Evolutionary conservation across 2,888 invertebrate genomes (phyloP).

Genomic region (Gryllus longicercus): DNA sequence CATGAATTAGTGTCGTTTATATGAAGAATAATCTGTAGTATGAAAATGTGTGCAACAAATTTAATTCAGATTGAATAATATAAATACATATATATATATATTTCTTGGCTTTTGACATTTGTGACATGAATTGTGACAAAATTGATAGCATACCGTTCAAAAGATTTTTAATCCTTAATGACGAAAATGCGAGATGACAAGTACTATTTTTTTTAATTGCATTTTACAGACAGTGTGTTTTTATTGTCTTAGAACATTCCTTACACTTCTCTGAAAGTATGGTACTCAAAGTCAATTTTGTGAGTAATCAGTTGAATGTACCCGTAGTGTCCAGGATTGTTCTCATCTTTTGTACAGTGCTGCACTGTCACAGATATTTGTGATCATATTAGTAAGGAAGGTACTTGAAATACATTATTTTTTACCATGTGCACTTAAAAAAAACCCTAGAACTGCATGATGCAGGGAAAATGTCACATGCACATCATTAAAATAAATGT

Average conservation of each 20-base stretch:
- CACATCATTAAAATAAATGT: not conserved
- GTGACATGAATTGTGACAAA: conserved; percentile 9
- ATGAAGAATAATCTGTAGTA: conserved; percentile 17
- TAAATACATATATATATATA: conserved; percentile 2
- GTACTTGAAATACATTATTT: not conserved
- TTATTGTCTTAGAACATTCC: conserved; percentile 11
- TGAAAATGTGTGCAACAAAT: not conserved
- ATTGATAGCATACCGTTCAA: not conserved
- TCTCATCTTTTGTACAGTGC: not conserved
- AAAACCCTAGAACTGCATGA: not conserved
- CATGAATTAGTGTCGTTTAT: conserved; percentile 4
- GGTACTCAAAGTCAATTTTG: conserved; percentile 3
- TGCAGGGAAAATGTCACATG: not conserved
- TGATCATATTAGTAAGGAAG: not conserved
- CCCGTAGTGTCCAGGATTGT: not conserved
- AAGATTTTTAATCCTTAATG: not conserved
- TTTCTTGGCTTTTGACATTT: conserved; percentile 17
- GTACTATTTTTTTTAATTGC: conserved; percentile 17
- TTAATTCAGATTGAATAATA: not conserved
- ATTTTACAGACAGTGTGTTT: conserved; percentile 17
- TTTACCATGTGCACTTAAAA: not conserved
- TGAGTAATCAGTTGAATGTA: not conserved
- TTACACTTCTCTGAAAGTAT: not conserved
- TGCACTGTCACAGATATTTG: conserved; percentile 6
- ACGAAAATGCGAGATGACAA: not conserved